Evolutionary conservation across 2,113 vertebrate genomes (phyloP), one percentile per base, ranked within the genome.

Genomic region (Pelvicachromis taeniatus): DNA sequence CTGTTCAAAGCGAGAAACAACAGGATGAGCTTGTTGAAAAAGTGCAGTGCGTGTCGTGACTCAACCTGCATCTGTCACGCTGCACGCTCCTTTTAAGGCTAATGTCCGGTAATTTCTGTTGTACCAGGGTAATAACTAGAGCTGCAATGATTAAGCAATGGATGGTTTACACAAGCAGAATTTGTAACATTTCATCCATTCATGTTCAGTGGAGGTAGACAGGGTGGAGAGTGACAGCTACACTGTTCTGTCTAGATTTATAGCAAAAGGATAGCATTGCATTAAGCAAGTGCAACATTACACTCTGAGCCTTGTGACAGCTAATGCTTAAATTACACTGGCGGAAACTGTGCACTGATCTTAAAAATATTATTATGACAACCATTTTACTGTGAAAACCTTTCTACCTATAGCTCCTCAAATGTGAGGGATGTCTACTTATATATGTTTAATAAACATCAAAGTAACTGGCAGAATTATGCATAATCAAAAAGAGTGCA

Each of bases 11-110:
- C 2, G 38, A 33, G 68, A 58, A 48, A 63, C 70, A 81, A 88
- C 87, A 90, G 77, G 86, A 85, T 89, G 87, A 93, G 80, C 59
- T 17, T 42, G 82, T 31, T 52, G 70, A 75, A 83, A 63, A 61
- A 33, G 77, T 50, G 48, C 16, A 6, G 14, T 33, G 82, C 77
- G 16, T 61, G 35, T 6, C n/a, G 7, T 26, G 59, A 54, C 45
- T 81, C 26, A 50, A 50, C 65, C n/a, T 40, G 79, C 40, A 29
- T 84, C 55, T n/a, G 33, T 77, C 45, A 75, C 6, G 23, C 42
- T 77, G 58, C 81, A 84, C 5, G 42, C 42, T 73, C 42, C 2
- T 12, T 73, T 73, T 75, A 31, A 50, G 6, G 70, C 10, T 52
- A 4, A 75, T 33, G 42, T 75, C 23, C 26, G 29, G 68, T 50